Base-by-base conservation (phyloP, 2,888 invertebrate genomes). In the Zonitis immaculata region DNA sequence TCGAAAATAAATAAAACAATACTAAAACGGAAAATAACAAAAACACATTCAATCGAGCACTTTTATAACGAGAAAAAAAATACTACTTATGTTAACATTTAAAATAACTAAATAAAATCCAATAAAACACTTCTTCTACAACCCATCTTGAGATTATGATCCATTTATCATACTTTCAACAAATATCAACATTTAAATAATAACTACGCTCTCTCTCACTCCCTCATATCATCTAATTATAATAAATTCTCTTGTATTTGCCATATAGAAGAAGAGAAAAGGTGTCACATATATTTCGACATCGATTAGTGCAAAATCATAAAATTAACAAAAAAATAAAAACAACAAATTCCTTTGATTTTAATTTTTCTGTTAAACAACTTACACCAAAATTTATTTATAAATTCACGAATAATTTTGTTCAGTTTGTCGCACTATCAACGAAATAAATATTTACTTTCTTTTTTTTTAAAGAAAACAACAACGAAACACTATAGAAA, bases 371-470 rank as follows among this genome's bases (percentile, higher is more conserved):
- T 62, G 45, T 46, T 42, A 56, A 52, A 50, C 54, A 65, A 71
- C 71, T 71, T 71, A 71, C 71, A 70, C 69, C 70, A 70, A 70
- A 69, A 66, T 66, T 68, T 68, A 68, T 63, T 69, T 62, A 70
- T 63, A 60, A 71, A 70, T 69, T 67, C 69, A 66, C 68, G 66
- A 64, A 71, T 67, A 70, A 71, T 70, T 70, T 69, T 70, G 70
- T 64, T 61, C 62, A 63, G 62, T 66, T 67, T 67, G 61, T 63
- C 61, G 56, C 47, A 56, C 58, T 42, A 49, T 8, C 9, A 14
- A 35, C 14, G 35, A 16, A 14, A 35, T 2, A 35, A 35, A 18
- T 18, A 9, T 5, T n/a, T n/a, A n/a, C n/a, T n/a, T n/a, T n/a
- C n/a, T n/a, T n/a, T n/a, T n/a, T n/a, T n/a, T n/a, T n/a, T n/a